Base-by-base conservation (phyloP, 2,888 invertebrate genomes). In the Amaurobius ferox region DNA sequence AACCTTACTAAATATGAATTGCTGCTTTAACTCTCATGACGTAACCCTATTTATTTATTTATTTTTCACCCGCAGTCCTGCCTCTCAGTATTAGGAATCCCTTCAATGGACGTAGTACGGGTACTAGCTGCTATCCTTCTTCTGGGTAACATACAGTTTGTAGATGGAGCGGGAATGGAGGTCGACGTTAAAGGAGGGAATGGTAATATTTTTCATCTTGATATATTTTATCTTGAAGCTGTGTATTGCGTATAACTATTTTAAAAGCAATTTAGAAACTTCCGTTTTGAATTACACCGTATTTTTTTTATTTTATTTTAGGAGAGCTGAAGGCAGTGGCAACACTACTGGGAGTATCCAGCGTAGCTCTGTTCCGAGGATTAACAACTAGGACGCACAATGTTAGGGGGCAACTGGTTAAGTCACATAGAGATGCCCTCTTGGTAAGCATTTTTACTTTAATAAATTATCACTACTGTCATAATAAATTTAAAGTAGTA, bases 101-200 rank as follows among this genome's bases (percentile, higher is more conserved):
- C 98, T 0, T 97, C 97, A 91, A 92, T 97, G 91, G 98, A 98
- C 92, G 97, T 98, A 67, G 96, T 98, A 78, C 93, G 98, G 89
- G 97, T 98, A 26, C 92, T 98, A 89, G 96, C 97, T 16, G 97
- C 97, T 2, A 96, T 98, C 77, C 92, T 98, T 89, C 93, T 98
- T 86, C 93, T 98, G 87, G 98, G 98, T 83, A 98, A 98, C 92
- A 95, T 98, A 89, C 95, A 95, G 91, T 98, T 97, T 91, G 93
- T 95, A 72, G 97, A 97, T 91, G 95, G 95, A 1, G 94, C 90
- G 71, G 91, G 91, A 70, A 89, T 91, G 32, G 92, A 92, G 80
- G 95, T 95, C 29, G 95, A 95, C 89, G 94, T 96, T 32, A 94
- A 95, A 90, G 95, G 95, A 28, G 96, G 96, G 91, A 90, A 89